Evolutionary conservation across 2,113 vertebrate genomes (phyloP).

Genomic region (Pelodiscus sinensis): DNA sequence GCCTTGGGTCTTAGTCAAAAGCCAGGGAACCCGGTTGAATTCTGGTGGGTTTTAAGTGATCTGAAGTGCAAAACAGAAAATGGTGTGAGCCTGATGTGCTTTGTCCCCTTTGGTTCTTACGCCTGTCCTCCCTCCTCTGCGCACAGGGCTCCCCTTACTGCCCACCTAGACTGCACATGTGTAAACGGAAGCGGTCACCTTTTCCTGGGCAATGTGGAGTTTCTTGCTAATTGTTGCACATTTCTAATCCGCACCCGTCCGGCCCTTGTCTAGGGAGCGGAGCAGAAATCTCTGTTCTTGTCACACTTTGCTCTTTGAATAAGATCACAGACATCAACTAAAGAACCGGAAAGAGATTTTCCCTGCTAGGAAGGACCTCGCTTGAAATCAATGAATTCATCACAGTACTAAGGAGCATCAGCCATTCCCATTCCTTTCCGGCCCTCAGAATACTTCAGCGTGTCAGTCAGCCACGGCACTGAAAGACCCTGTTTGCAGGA

Average conservation of each 20-base stretch:
- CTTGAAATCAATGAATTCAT: neutral
- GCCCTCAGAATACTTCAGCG: neutral
- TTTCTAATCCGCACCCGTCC: neutral
- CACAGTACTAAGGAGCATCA: neutral
- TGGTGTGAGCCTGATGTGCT: neutral
- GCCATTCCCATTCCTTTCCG: neutral
- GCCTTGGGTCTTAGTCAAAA: neutral
- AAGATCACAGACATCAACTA: conserved; percentile 1
- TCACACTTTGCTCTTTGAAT: neutral
- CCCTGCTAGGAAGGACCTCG: conserved; percentile 5
- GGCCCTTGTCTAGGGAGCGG: neutral
- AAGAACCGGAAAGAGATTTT: conserved; percentile 24
- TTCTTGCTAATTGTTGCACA: neutral
- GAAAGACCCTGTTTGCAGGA: neutral
- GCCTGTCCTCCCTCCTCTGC: neutral
- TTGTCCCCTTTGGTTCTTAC: neutral
- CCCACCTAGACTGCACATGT: neutral
- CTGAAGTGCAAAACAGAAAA: neutral
- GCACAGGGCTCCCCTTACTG: neutral
- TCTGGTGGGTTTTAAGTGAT: neutral
- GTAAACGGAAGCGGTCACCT: neutral
- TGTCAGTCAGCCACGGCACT: neutral
- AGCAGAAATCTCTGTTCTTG: neutral
- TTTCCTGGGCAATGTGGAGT: neutral
- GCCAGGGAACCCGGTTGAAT: neutral